These are phyloP conservation scores for Limnephilus lunatus DNA, from an alignment of 2,888 invertebrate species.

Conservation along the genomic window DNA sequence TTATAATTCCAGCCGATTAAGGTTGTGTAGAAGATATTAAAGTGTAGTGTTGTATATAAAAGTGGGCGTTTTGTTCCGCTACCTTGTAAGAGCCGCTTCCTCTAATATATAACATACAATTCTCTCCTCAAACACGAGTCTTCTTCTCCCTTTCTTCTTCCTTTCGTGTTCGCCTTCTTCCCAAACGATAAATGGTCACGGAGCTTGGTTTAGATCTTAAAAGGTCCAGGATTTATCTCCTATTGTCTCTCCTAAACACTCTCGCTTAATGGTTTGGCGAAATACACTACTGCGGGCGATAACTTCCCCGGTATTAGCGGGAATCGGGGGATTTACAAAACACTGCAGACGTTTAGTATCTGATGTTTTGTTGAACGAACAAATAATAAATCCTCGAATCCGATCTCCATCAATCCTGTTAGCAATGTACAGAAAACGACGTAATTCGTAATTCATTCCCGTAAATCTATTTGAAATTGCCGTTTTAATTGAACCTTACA, in stretches of 20 bases:
- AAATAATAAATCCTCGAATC: not conserved
- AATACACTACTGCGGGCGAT: constrained; percentile 14
- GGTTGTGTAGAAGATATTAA: not conserved
- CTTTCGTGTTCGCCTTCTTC: constrained; percentile 30
- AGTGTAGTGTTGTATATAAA: not conserved
- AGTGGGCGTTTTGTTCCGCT: not conserved
- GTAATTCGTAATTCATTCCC: not conserved
- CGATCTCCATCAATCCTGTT: not conserved
- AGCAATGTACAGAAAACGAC: not conserved
- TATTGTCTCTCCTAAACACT: constrained; percentile 15
- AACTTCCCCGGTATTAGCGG: not conserved
- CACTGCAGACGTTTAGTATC: not conserved
- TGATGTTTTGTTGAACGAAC: not conserved
- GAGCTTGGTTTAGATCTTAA: constrained; percentile 35
- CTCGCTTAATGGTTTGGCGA: constrained; percentile 34
- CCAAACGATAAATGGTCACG: constrained; percentile 35
- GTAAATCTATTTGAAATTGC: not conserved
- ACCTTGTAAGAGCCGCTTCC: not conserved
- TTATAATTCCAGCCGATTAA: not conserved
- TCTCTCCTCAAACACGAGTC: constrained; percentile 41
- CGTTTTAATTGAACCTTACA: not conserved
- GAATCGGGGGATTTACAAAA: not conserved
- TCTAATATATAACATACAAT: constrained; percentile 51
- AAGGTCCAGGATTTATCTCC: constrained; percentile 36
- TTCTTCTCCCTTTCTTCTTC: constrained; percentile 19